Evolutionary conservation across 2,888 invertebrate genomes (phyloP).

Genomic region (Mythimna loreyi): DNA sequence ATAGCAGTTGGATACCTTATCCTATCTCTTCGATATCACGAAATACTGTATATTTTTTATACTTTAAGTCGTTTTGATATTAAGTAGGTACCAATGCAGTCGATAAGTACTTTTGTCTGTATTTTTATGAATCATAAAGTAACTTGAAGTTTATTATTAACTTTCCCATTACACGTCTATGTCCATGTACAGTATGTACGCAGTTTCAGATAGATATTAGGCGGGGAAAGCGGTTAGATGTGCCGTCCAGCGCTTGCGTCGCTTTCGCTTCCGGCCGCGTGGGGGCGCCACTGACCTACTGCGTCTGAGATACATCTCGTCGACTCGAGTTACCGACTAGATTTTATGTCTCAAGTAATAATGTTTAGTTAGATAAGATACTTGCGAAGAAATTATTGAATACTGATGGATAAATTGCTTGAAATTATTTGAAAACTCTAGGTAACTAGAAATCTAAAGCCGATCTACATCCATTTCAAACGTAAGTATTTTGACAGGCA

Average conservation of each 20-base stretch:
- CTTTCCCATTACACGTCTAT: constrained; percentile 43
- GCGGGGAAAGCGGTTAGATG: constrained; percentile 70
- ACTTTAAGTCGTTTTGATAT: too few relatives aligned
- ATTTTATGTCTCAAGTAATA: constrained; percentile 22
- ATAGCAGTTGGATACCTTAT: background rate
- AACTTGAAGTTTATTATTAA: constrained; percentile 27
- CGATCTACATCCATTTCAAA: too few relatives aligned
- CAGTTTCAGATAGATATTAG: constrained; percentile 53
- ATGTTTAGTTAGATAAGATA: background rate
- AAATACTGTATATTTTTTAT: background rate
- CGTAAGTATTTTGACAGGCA: too few relatives aligned
- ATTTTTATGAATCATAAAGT: constrained; percentile 11
- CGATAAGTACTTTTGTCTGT: background rate
- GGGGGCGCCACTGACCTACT: constrained; percentile 74
- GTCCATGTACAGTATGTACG: constrained; percentile 21
- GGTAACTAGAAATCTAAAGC: too few relatives aligned
- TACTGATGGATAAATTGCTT: background rate
- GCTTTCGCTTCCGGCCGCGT: constrained; percentile 81
- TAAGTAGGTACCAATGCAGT: background rate
- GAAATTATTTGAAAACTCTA: background rate
- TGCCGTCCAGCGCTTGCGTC: constrained; percentile 35
- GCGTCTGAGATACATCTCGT: constrained; percentile 21
- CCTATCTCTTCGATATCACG: background rate
- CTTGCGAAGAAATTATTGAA: background rate
- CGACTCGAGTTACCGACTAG: constrained; percentile 13